Conservation (phyloP, 1,140 invertebrate genomes). For the Neelides sp. region DNA sequence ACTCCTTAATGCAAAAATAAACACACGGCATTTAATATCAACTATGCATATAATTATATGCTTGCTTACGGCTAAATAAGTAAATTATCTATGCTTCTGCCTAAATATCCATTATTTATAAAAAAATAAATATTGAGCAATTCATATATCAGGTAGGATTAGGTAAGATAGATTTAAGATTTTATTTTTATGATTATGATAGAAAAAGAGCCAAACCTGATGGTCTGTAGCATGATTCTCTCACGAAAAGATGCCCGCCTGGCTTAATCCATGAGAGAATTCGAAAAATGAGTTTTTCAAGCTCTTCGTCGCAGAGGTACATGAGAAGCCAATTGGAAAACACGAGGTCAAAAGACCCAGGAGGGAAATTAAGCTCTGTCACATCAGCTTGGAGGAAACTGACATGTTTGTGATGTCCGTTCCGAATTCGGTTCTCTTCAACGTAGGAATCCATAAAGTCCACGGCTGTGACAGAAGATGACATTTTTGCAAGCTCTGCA, state of each 20-base stretch:
- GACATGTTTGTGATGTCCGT: slow-evolving; percentile 40
- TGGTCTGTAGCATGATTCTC: slow-evolving; percentile 42
- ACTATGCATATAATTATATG: too few species aligned
- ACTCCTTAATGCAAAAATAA: too few species aligned
- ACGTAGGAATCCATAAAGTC: slow-evolving; percentile 49
- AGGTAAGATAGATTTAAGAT: not conserved
- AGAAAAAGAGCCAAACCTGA: slow-evolving; percentile 37
- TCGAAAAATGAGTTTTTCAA: slow-evolving; percentile 38
- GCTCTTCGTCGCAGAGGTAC: slow-evolving; percentile 45
- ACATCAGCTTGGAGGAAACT: slow-evolving; percentile 43
- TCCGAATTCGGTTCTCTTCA: slow-evolving; percentile 36
- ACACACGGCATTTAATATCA: too few species aligned
- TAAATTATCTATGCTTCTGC: too few species aligned
- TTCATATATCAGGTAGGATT: not conserved
- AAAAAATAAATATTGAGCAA: slow-evolving; percentile 4
- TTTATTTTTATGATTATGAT: not conserved
- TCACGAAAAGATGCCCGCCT: slow-evolving; percentile 42
- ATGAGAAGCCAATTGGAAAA: slow-evolving; percentile 53
- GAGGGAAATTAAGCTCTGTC: slow-evolving; percentile 36
- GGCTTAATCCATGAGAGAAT: slow-evolving; percentile 42
- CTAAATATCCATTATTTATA: not conserved
- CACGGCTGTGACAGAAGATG: slow-evolving; percentile 41
- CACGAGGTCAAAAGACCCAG: slow-evolving; percentile 38
- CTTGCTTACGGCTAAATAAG: too few species aligned
- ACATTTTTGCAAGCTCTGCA: slow-evolving; percentile 38